Percentiles rank a stretch among this genome's conserved stretches.
Conservation (phyloP, 2,797 vertebrate genomes). For the Enteromius paludinosus region DNA sequence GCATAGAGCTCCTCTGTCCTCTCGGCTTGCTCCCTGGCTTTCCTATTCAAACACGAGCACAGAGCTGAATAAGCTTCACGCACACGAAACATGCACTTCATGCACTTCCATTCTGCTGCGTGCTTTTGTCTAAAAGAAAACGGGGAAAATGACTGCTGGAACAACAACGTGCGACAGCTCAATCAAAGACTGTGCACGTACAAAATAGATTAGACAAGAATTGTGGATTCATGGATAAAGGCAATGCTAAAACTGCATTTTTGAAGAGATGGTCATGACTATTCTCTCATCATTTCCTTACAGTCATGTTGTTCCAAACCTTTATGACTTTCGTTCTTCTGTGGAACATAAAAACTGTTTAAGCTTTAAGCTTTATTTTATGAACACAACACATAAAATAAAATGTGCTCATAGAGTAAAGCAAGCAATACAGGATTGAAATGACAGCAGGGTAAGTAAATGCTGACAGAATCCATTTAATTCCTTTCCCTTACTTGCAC, state of each 20-base stretch:
- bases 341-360: not conserved
- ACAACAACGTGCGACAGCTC: conserved; percentile 35
- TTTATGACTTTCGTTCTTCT: not conserved
- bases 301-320: not conserved
- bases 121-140: conserved; percentile 35
- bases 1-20: conserved; percentile 46
- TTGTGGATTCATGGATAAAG: conserved; percentile 7
- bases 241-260: not conserved
- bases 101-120: conserved; percentile 26
- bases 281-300: not conserved
- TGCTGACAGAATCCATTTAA: not conserved
- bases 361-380: not conserved
- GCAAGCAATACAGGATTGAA: not conserved
- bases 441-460: not conserved
- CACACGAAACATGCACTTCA: conserved; percentile 36
- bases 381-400: not conserved
- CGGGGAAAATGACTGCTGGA: conserved; percentile 11
- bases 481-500: not conserved
- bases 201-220: conserved; percentile 21
- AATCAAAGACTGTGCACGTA: conserved; percentile 1
- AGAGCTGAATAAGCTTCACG: conserved; percentile 17
- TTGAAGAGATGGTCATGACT: not conserved
- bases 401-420: not conserved
- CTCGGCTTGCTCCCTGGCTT: conserved; percentile 38
- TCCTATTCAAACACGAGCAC: conserved; percentile 27